Conservation (phyloP, 2,888 invertebrate genomes). For the Drosophila prostipennis region DNA sequence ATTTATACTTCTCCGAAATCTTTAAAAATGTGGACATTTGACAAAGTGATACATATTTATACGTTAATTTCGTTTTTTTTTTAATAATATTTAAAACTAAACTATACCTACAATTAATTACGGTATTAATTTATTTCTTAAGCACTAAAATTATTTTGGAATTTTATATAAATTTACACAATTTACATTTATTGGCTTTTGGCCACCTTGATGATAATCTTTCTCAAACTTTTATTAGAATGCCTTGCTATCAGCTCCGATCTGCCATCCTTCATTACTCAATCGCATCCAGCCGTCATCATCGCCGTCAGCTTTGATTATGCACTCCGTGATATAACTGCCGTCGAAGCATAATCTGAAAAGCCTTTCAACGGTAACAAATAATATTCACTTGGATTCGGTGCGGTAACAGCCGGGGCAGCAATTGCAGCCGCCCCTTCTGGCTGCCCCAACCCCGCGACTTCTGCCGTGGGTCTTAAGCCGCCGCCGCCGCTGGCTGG, state of each 20-base stretch:
- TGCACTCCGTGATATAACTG: constrained; percentile 40
- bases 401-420: constrained; percentile 39
- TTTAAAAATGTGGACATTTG: no score
- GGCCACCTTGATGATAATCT: no score
- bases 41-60: no score
- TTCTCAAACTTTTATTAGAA: background rate
- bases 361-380: constrained; percentile 51
- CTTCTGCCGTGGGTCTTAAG: constrained; percentile 41
- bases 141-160: no score
- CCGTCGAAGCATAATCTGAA: constrained; percentile 40
- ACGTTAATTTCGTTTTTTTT: no score
- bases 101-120: no score
- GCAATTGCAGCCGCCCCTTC: constrained; percentile 26
- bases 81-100: no score
- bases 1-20: no score
- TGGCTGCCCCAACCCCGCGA: background rate
- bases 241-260: constrained; percentile 7
- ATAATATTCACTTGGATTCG: constrained; percentile 49
- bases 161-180: no score
- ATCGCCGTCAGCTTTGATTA: constrained; percentile 40
- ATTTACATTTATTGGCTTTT: no score
- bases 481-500: constrained; percentile 21
- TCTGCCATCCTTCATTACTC: constrained; percentile 32
- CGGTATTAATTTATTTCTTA: no score
- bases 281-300: constrained; percentile 35